Evolutionary conservation across 1,140 invertebrate genomes (phyloP).

Genomic region (Eumeta japonica): DNA sequence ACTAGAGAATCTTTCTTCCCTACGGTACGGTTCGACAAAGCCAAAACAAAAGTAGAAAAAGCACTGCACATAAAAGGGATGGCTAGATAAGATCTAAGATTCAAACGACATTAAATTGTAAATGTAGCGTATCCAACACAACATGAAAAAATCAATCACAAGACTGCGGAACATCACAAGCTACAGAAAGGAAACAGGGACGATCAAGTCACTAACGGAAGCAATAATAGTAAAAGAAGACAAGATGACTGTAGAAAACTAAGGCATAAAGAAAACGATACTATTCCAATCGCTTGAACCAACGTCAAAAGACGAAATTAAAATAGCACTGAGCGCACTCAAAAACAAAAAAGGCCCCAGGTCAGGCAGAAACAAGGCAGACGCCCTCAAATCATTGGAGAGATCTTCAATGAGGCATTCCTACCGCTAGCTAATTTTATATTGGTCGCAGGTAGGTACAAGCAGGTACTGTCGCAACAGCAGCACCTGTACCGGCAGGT

Average conservation of each 20-base stretch:
- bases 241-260: neutral
- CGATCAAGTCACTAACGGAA: slow-evolving; percentile 1
- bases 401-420: slow-evolving; percentile 2
- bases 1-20: too few relatives aligned
- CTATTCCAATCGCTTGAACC: slow-evolving; percentile 5
- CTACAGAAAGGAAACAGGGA: slow-evolving; percentile 4
- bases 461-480: too few relatives aligned
- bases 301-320: too few relatives aligned
- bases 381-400: slow-evolving; percentile 6
- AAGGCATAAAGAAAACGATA: slow-evolving; percentile 4
- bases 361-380: slow-evolving; percentile 4
- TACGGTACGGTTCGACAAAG: slow-evolving; percentile 1
- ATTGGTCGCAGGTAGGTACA: too few relatives aligned
- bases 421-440: neutral
- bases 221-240: slow-evolving; percentile 6
- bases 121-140: slow-evolving; percentile 5
- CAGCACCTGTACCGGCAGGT: too few relatives aligned
- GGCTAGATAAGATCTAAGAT: slow-evolving; percentile 4
- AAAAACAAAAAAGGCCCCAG: slow-evolving; percentile 7
- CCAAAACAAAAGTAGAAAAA: slow-evolving; percentile 1
- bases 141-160: slow-evolving; percentile 1
- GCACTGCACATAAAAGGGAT: slow-evolving; percentile 2
- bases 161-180: slow-evolving; percentile 4
- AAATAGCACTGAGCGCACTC: slow-evolving; percentile 4
- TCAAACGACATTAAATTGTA: neutral